A percentile compares a stretch with the other conserved stretches of the same genome.
phyloP scores from a whole-genome alignment of 2,888 invertebrate species.

The Hedychridium roseum region DNA sequence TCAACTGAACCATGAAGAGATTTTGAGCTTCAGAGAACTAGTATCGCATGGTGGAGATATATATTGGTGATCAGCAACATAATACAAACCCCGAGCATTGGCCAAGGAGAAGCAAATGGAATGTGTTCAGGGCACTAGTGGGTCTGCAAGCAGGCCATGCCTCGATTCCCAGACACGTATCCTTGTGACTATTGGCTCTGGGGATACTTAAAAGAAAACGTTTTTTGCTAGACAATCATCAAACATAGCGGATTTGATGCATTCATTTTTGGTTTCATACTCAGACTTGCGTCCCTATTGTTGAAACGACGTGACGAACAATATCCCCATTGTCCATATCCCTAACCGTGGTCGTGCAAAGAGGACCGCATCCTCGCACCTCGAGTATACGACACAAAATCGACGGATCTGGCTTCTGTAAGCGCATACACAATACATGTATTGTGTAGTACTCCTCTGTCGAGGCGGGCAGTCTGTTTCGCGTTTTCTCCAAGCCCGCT shows the following conservation, averaged over 20 bases:
- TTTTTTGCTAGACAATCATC: constrained; percentile 55
- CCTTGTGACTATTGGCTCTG: constrained; percentile 56
- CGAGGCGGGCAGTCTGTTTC: not conserved
- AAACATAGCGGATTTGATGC: constrained; percentile 51
- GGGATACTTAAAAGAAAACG: constrained; percentile 57
- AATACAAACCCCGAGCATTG: constrained; percentile 57
- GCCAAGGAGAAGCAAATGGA: constrained; percentile 57
- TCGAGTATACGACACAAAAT: constrained; percentile 4
- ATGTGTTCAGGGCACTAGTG: constrained; percentile 57
- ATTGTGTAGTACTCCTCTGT: constrained; percentile 8
- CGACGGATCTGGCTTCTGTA: constrained; percentile 14
- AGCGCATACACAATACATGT: constrained; percentile 10
- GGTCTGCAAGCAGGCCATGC: constrained; percentile 57
- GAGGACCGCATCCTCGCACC: constrained; percentile 9
- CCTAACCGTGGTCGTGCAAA: constrained; percentile 10
- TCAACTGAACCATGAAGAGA: constrained; percentile 5
- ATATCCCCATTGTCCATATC: constrained; percentile 5
- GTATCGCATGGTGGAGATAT: constrained; percentile 23
- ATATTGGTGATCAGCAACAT: constrained; percentile 56
- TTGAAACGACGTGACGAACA: constrained; percentile 5
- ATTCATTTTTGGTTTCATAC: constrained; percentile 41
- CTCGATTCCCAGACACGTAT: constrained; percentile 56
- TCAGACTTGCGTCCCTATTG: constrained; percentile 23
- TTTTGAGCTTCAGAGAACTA: constrained; percentile 14
- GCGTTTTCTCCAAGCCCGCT: too few relatives aligned